phyloP scores from a whole-genome alignment of 2,113 vertebrate species.

The Procavia capensis region DNA sequence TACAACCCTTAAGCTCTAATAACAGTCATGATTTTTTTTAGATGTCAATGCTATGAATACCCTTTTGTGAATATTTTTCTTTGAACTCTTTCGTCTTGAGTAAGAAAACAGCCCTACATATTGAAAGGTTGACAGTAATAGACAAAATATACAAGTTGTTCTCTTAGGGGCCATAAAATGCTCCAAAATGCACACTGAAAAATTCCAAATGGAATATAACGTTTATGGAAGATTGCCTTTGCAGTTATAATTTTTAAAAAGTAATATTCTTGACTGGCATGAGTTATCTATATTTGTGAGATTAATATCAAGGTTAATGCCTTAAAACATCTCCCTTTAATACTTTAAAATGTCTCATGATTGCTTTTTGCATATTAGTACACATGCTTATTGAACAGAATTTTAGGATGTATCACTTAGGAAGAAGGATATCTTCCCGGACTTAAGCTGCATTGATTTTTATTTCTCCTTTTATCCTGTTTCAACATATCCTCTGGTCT shows the following conservation, averaged over 20 bases:
- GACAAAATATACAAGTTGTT: conserved; percentile 63
- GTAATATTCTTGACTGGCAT: conserved; percentile 51
- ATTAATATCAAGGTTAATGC: conserved; percentile 49
- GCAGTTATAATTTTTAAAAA: conserved; percentile 53
- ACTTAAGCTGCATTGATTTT: conserved; percentile 67
- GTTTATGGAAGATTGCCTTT: background rate
- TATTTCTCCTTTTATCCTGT: conserved; percentile 61
- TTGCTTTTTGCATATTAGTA: background rate
- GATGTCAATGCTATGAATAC: conserved; percentile 71
- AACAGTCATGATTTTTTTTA: conserved; percentile 59
- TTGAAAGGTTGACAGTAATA: conserved; percentile 56
- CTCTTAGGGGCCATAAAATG: conserved; percentile 50
- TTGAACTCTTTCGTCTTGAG: conserved; percentile 71
- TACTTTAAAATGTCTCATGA: background rate
- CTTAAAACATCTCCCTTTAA: conserved; percentile 44
- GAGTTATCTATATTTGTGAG: conserved; percentile 56
- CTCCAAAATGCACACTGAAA: conserved; percentile 41
- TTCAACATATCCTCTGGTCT: conserved; percentile 54
- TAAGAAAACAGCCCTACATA: conserved; percentile 48
- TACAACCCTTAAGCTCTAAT: conserved; percentile 69
- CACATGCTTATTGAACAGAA: background rate
- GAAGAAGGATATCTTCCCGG: conserved; percentile 28
- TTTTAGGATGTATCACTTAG: conserved; percentile 23
- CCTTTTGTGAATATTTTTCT: conserved; percentile 72
- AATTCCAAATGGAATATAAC: conserved; percentile 49